phyloP scores from a whole-genome alignment of 2,888 invertebrate genomes.

The Agelastica alni region DNA sequence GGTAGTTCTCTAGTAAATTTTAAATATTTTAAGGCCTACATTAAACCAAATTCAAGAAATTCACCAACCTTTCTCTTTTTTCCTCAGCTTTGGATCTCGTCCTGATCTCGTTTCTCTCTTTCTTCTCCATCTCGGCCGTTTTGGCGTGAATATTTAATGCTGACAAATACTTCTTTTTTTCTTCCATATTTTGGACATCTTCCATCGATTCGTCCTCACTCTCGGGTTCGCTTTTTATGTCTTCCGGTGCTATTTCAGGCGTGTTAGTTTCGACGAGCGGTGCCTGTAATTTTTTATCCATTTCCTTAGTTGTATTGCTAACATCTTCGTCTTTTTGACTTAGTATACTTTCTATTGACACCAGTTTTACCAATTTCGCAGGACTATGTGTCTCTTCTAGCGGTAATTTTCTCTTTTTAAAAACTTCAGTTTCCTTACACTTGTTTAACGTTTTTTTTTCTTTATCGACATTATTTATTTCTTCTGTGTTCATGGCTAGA shows the following conservation, averaged over 20 bases:
- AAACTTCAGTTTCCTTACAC: slow-evolving; percentile 1
- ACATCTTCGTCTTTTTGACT: slow-evolving; percentile 32
- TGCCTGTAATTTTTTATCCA: not conserved
- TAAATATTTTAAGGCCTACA: no score
- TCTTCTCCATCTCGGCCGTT: slow-evolving; percentile 37
- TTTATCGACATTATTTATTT: not conserved
- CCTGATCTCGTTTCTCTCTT: slow-evolving; percentile 43
- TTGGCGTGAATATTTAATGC: slow-evolving; percentile 52
- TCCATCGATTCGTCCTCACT: slow-evolving; percentile 44
- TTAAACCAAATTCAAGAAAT: no score
- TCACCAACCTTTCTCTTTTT: slow-evolving; percentile 37
- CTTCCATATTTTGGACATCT: slow-evolving; percentile 16
- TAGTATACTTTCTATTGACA: slow-evolving; percentile 40
- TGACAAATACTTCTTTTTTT: slow-evolving; percentile 45
- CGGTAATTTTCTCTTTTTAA: slow-evolving; percentile 36
- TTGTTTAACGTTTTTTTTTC: not conserved
- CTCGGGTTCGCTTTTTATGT: slow-evolving; percentile 51
- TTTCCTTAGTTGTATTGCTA: not conserved
- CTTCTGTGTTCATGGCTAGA: not conserved
- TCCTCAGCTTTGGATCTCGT: slow-evolving; percentile 50
- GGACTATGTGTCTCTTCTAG: slow-evolving; percentile 12
- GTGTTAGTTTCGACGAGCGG: not conserved
- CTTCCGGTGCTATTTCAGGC: slow-evolving; percentile 33
- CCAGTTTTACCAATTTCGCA: slow-evolving; percentile 40
- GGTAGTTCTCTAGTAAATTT: not conserved